Base-by-base conservation (phyloP, 2,113 vertebrate species). In the Elaphurus davidianus region DNA sequence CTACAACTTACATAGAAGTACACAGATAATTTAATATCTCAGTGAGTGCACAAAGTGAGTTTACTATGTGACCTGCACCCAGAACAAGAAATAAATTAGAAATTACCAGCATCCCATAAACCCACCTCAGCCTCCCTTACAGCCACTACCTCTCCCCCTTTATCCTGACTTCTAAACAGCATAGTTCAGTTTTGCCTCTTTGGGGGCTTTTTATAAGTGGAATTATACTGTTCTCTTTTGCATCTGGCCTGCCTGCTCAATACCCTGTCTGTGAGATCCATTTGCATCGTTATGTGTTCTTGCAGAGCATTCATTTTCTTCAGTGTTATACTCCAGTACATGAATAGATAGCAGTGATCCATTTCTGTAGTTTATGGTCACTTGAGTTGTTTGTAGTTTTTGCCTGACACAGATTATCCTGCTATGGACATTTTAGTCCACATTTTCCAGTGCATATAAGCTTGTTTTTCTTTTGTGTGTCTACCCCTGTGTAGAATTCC, bases 151-250 rank as follows among this genome's bases (percentile, higher is more conserved):
- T 17, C 28, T 54, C 2, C 3, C 1, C 0, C 33, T 47, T 93
- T 64, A 40, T 74, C 23, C 13, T 50, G 59, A 50, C 52, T 83
- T 94, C 67, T 33, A 60, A 74, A 40, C 10, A 78, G 13, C 7
- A n/a, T 19, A 33, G 12, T 6, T 90, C 28, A 8, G 13, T 45
- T 59, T 81, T 60, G 0, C 13, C 4, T 79, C 7, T 52, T 33
- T 43, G 52, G 40, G 55, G 67, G 76, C 6, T 27, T 71, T 36
- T 92, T 45, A 25, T 30, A 71, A 81, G 40, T 16, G 4, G 21
- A 87, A 45, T 87, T 78, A 15, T 10, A 47, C 19, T 45, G n/a
- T 90, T 94, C 10, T 91, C 45, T 90, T 91, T 64, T 87, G 47
- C 21, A 52, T 78, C 28, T 82, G 10, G 14, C 33, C 67, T 82